Evolutionary conservation across 2,888 invertebrate genomes (phyloP).

Genomic region (Dicranocentrus wangi): DNA sequence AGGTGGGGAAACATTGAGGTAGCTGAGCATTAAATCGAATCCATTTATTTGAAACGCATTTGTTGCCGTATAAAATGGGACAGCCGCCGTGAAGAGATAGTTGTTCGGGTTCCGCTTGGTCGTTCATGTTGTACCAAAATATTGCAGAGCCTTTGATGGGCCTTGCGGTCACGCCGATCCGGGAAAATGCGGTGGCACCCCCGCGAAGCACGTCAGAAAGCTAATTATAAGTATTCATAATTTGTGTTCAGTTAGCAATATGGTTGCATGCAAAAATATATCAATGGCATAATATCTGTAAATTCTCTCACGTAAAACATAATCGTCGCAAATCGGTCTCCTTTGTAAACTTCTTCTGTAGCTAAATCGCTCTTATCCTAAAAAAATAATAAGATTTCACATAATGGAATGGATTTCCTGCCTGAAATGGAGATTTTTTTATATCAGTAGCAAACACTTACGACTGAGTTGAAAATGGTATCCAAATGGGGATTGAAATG

Average conservation of each 20-base stretch:
- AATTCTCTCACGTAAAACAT: slow-evolving; percentile 72
- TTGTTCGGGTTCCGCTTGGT: slow-evolving; percentile 74
- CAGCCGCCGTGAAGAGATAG: slow-evolving; percentile 67
- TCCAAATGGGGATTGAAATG: slow-evolving; percentile 76
- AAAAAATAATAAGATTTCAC: too few relatives aligned
- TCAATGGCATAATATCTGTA: too few relatives aligned
- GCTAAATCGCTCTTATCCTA: too few relatives aligned
- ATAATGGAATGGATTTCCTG: too few relatives aligned
- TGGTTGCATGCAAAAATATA: too few relatives aligned
- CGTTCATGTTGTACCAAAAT: slow-evolving; percentile 76
- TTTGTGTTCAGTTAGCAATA: too few relatives aligned
- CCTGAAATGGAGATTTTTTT: too few relatives aligned
- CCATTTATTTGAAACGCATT: slow-evolving; percentile 73
- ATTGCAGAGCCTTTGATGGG: slow-evolving; percentile 75
- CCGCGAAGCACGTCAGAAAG: slow-evolving; percentile 70
- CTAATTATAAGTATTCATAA: neutral
- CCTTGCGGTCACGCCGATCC: slow-evolving; percentile 73
- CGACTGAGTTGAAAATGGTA: slow-evolving; percentile 65
- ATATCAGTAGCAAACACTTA: too few relatives aligned
- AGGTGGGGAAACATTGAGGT: slow-evolving; percentile 26
- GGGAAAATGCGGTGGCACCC: slow-evolving; percentile 74
- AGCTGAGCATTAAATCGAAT: slow-evolving; percentile 70
- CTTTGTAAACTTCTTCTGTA: slow-evolving; percentile 6
- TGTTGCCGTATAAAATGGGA: slow-evolving; percentile 70
- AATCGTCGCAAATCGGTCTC: slow-evolving; percentile 70